Evolutionary conservation across 2,888 invertebrate species (phyloP).

Genomic region (Mermis nigrescens): DNA sequence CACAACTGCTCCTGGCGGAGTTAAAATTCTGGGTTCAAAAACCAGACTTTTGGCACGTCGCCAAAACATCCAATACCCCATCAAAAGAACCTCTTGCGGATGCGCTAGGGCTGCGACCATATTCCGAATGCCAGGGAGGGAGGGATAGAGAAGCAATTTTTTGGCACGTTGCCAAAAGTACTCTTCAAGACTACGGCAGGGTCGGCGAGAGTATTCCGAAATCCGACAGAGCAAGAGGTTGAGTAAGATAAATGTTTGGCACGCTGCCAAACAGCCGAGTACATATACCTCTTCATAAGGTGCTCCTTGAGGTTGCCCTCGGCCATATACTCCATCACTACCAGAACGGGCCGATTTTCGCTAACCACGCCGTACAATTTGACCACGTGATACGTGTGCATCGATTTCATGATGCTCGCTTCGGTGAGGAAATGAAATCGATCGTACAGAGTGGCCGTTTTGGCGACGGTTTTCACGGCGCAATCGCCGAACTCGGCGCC

Average conservation of each 20-base stretch:
- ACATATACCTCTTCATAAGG: slow-evolving; percentile 18
- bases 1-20: too few relatives aligned
- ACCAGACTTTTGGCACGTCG: too few relatives aligned
- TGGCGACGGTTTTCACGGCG: slow-evolving; percentile 28
- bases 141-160: too few relatives aligned
- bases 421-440: slow-evolving; percentile 27
- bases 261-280: too few relatives aligned
- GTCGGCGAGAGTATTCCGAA: neutral
- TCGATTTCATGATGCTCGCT: slow-evolving; percentile 26
- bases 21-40: too few relatives aligned
- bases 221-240: neutral
- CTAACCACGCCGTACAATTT: slow-evolving; percentile 68
- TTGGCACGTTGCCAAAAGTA: neutral
- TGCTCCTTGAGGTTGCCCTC: slow-evolving; percentile 35
- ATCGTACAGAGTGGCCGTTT: slow-evolving; percentile 19
- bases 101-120: too few relatives aligned
- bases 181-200: too few relatives aligned
- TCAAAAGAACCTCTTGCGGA: too few relatives aligned
- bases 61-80: too few relatives aligned
- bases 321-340: slow-evolving; percentile 94
- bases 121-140: too few relatives aligned
- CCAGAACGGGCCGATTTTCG: slow-evolving; percentile 69
- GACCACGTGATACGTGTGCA: slow-evolving; percentile 40
- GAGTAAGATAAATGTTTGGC: too few relatives aligned
- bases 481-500: slow-evolving; percentile 26